Percentiles rank a stretch among this genome's conserved stretches.
These are phyloP conservation scores for Lepilemur septentrionalis DNA, from an alignment of 2,797 vertebrate species.

Conservation along the genomic window DNA sequence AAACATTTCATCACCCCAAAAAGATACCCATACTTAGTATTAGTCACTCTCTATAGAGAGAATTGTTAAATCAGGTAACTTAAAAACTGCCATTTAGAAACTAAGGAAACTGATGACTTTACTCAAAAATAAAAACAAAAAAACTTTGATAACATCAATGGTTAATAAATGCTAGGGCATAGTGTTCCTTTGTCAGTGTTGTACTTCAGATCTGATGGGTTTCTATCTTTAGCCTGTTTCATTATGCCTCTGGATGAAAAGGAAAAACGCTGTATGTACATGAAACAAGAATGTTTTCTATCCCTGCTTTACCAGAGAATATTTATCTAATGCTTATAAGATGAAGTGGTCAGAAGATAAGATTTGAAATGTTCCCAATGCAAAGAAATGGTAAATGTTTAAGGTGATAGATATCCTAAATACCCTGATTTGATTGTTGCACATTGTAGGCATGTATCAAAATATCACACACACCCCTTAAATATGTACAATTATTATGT, in stretches of 20 bases:
- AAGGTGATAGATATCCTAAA: no score
- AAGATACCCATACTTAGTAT: no score
- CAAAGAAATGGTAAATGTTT: no score
- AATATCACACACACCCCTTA: neutral
- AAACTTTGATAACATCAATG: neutral
- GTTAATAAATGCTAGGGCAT: neutral
- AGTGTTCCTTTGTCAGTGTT: neutral
- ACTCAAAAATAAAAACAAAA: neutral
- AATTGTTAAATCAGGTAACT: slow-evolving; percentile 17
- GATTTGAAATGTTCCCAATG: no score
- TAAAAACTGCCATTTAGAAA: slow-evolving; percentile 36
- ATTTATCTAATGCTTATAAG: neutral
- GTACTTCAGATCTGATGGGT: neutral
- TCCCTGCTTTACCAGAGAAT: neutral
- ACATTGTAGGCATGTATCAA: neutral
- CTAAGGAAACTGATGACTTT: neutral
- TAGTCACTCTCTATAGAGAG: neutral
- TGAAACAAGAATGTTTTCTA: neutral
- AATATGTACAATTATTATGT: neutral
- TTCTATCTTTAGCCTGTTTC: slow-evolving; percentile 3
- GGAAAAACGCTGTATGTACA: neutral
- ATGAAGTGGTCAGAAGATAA: neutral
- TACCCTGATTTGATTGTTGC: neutral
- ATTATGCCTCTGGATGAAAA: neutral
- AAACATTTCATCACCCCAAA: no score